phyloP scores from a whole-genome alignment of 2,113 vertebrate species.

The Brachyhypopomus occidentalis region DNA sequence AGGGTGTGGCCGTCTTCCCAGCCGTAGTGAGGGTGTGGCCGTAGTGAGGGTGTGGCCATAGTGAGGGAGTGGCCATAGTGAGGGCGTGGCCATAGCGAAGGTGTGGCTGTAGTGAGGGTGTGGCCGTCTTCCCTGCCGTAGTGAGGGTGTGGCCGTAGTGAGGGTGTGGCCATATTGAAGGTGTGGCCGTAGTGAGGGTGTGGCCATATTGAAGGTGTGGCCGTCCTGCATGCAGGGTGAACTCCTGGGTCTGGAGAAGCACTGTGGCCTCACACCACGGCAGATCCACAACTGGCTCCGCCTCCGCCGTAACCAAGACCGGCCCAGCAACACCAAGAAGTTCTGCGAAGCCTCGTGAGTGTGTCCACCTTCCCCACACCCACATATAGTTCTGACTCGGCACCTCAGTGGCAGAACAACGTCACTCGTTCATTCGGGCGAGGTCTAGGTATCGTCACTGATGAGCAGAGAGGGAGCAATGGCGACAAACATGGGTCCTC shows the following conservation, averaged over 20 bases:
- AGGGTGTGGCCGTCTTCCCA: no score
- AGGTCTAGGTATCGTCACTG: neutral
- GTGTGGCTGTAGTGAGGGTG: no score
- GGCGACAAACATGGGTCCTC: slow-evolving; percentile 15
- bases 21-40: no score
- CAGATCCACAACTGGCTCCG: slow-evolving; percentile 87
- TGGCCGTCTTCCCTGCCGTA: no score
- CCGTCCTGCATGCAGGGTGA: slow-evolving; percentile 62
- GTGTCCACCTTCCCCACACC: no score
- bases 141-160: no score
- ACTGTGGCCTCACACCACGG: slow-evolving; percentile 76
- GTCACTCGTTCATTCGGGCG: neutral
- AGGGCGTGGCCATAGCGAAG: neutral
- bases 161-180: no score
- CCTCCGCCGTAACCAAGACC: slow-evolving; percentile 79
- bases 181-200: no score
- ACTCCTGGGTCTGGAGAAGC: slow-evolving; percentile 72
- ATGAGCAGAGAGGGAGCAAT: neutral
- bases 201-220: neutral
- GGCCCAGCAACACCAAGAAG: slow-evolving; percentile 83
- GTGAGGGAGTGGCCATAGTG: no score
- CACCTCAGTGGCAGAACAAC: neutral
- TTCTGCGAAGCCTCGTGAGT: slow-evolving; percentile 91
- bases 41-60: no score
- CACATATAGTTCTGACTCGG: neutral